Percentiles rank a stretch among this genome's conserved stretches.
Evolutionary conservation across 2,113 vertebrate genomes (phyloP).

Genomic region (Zapus hudsonius): DNA sequence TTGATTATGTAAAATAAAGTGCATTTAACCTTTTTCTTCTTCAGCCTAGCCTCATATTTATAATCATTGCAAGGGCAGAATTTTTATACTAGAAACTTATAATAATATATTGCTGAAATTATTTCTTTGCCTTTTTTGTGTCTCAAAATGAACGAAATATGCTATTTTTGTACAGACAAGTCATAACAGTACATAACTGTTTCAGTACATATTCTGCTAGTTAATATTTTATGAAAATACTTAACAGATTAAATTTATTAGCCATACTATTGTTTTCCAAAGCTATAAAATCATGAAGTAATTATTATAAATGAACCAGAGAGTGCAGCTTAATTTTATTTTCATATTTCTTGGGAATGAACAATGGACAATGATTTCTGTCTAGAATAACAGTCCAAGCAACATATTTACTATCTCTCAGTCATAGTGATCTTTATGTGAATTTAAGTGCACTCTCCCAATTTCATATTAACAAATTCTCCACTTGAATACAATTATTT

Average conservation of each 20-base stretch:
- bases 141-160: not conserved
- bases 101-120: not conserved
- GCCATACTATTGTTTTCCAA: not conserved
- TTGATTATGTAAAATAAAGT: constrained; percentile 44
- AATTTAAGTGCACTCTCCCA: not conserved
- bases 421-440: not conserved
- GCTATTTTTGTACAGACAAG: not conserved
- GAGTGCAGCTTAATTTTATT: not conserved
- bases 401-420: not conserved
- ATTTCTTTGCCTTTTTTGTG: not conserved
- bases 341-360: not conserved
- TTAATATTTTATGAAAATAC: constrained; percentile 17
- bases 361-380: not conserved
- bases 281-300: constrained; percentile 10
- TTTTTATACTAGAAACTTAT: not conserved
- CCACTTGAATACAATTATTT: not conserved
- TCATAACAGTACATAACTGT: not conserved
- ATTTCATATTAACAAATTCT: not conserved
- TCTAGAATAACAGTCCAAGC: not conserved
- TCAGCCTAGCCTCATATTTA: not conserved
- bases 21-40: not conserved
- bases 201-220: not conserved
- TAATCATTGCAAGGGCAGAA: not conserved
- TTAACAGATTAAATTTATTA: constrained; percentile 5
- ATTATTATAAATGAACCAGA: not conserved